Conservation (phyloP, 2,113 vertebrate genomes). For the Blennius ocellaris region DNA sequence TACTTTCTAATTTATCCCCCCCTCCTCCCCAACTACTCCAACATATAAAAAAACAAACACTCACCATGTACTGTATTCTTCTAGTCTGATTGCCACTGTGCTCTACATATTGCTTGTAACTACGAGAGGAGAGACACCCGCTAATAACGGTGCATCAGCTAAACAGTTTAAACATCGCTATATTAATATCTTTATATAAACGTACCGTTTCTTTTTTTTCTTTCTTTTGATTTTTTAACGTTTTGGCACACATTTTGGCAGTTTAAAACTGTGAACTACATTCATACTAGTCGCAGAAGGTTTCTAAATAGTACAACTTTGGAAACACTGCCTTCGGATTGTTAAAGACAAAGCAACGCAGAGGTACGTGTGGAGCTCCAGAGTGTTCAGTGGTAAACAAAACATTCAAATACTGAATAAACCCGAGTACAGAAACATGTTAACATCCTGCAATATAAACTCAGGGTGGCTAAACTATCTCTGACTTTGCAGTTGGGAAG, state of each 20-base stretch:
- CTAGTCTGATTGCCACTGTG: slow-evolving; percentile 35
- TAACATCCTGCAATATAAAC: too few relatives aligned
- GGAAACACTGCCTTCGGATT: slow-evolving; percentile 18
- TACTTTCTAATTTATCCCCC: too few relatives aligned
- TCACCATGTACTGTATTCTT: slow-evolving; percentile 59
- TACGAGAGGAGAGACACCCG: slow-evolving; percentile 21
- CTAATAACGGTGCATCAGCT: slow-evolving; percentile 14
- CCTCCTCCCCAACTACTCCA: neutral
- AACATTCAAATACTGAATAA: slow-evolving; percentile 6
- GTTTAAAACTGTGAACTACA: slow-evolving; percentile 64
- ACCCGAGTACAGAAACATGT: neutral
- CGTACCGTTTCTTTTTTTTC: slow-evolving; percentile 46
- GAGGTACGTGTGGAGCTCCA: slow-evolving; percentile 1
- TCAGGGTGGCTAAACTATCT: too few relatives aligned
- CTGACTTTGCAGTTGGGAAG: too few relatives aligned
- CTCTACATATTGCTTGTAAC: slow-evolving; percentile 81
- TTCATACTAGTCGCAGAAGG: slow-evolving; percentile 57
- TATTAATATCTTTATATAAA: slow-evolving; percentile 69
- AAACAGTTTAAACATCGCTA: slow-evolving; percentile 43
- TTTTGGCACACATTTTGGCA: slow-evolving; percentile 85
- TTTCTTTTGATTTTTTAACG: slow-evolving; percentile 4
- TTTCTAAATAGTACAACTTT: slow-evolving; percentile 34
- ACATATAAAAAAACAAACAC: neutral
- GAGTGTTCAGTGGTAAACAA: slow-evolving; percentile 49
- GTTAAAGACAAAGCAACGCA: slow-evolving; percentile 11